Evolutionary conservation across 2,888 invertebrate genomes (phyloP).

Genomic region (Maniola hyperantus): DNA sequence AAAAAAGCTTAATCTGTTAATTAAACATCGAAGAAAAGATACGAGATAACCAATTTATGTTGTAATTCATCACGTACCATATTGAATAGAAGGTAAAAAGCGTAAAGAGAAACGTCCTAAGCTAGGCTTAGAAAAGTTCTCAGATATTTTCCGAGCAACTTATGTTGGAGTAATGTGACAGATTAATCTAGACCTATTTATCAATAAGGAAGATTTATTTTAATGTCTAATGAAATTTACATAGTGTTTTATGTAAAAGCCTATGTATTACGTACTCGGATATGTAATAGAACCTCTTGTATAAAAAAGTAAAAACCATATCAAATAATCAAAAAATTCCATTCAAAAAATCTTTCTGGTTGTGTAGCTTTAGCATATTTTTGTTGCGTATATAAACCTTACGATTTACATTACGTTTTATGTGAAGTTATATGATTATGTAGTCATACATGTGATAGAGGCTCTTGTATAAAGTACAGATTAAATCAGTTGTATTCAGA

Average conservation of each 20-base stretch:
- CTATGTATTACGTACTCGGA: not conserved
- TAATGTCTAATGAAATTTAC: not conserved
- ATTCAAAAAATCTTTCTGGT: too few species aligned
- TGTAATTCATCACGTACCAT: conserved; percentile 7
- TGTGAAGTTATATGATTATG: too few species aligned
- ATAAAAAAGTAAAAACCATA: too few species aligned
- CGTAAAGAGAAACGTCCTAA: conserved; percentile 10
- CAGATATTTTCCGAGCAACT: conserved; percentile 6
- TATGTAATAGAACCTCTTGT: not conserved
- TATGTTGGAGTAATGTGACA: conserved; percentile 13
- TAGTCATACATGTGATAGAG: too few species aligned
- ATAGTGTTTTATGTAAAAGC: conserved; percentile 1
- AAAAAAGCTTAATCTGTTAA: too few species aligned
- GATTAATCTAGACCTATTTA: conserved; percentile 7
- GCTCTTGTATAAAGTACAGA: too few species aligned
- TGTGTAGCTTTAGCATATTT: too few species aligned
- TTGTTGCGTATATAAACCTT: too few species aligned
- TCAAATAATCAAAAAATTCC: too few species aligned
- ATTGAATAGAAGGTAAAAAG: conserved; percentile 13
- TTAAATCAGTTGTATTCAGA: too few species aligned
- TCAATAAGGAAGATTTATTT: conserved; percentile 1
- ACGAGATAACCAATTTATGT: not conserved
- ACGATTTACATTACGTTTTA: too few species aligned
- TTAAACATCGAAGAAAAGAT: too few species aligned
- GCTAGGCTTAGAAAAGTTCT: conserved; percentile 10